These are phyloP conservation scores for Cheumatopsyche charites DNA, from an alignment of 1,140 invertebrate species.

Conservation along the genomic window DNA sequence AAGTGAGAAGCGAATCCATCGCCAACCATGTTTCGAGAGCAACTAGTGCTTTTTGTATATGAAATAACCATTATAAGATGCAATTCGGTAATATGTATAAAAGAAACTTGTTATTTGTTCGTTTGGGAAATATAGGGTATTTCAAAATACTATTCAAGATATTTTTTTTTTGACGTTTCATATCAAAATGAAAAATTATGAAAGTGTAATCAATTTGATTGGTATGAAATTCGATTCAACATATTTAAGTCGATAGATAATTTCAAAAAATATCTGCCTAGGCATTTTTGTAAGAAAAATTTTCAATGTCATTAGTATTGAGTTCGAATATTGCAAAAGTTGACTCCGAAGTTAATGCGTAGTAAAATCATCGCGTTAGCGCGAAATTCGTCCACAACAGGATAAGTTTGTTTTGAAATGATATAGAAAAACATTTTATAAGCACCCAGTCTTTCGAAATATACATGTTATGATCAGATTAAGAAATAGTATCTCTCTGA, in stretches of 20 bases:
- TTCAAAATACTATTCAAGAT: background rate
- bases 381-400: background rate
- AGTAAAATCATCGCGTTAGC: background rate
- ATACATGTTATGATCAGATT: conserved; percentile 31
- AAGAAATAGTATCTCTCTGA: conserved; percentile 37
- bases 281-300: too few species aligned
- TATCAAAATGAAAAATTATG: too few species aligned
- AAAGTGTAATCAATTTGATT: too few species aligned
- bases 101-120: conserved; percentile 20
- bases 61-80: conserved; percentile 23
- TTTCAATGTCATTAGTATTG: too few species aligned
- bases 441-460: background rate
- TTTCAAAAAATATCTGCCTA: too few species aligned
- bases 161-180: too few species aligned
- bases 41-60: conserved; percentile 21
- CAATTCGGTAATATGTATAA: conserved; percentile 29
- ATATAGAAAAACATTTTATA: conserved; percentile 3
- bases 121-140: background rate
- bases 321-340: too few species aligned
- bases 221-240: too few species aligned
- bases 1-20: background rate
- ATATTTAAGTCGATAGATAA: too few species aligned
- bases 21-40: conserved; percentile 8
- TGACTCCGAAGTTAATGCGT: background rate
- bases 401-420: background rate